These are phyloP conservation scores for Ctenosaura bakeri DNA, from an alignment of 2,797 vertebrate species.

Conservation along the genomic window DNA sequence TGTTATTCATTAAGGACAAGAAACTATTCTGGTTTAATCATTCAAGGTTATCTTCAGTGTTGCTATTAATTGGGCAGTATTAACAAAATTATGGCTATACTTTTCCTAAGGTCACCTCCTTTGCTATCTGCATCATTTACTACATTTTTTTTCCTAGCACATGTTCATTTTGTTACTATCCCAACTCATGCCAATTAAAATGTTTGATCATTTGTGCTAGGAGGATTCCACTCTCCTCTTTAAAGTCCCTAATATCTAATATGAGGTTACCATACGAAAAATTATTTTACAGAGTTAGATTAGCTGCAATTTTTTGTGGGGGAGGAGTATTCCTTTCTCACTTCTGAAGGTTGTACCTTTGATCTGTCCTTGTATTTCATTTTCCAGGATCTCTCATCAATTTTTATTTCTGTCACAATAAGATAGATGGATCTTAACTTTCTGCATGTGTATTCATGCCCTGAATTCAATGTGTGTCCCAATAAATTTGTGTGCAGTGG, in stretches of 20 bases:
- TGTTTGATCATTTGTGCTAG: conserved; percentile 14
- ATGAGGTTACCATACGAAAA: neutral
- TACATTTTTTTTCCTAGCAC: neutral
- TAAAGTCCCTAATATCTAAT: neutral
- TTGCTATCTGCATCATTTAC: conserved; percentile 27
- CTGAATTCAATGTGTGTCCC: neutral
- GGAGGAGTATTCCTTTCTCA: neutral
- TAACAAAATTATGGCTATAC: conserved; percentile 21
- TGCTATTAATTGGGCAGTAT: conserved; percentile 27
- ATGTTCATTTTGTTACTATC: conserved; percentile 18
- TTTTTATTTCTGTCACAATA: neutral
- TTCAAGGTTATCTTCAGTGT: neutral
- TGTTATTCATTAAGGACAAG: conserved; percentile 7
- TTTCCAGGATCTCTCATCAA: conserved; percentile 1
- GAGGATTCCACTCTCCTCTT: neutral
- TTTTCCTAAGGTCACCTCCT: conserved; percentile 30
- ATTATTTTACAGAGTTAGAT: neutral
- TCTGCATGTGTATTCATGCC: neutral
- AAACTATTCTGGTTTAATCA: conserved; percentile 20
- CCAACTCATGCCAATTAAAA: conserved; percentile 21
- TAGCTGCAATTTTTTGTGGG: neutral
- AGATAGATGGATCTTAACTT: neutral
- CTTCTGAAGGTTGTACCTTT: neutral
- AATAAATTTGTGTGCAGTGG: neutral
- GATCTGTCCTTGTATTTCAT: neutral